Conservation (phyloP, 2,113 vertebrate genomes). For the Platysteira castanea region DNA sequence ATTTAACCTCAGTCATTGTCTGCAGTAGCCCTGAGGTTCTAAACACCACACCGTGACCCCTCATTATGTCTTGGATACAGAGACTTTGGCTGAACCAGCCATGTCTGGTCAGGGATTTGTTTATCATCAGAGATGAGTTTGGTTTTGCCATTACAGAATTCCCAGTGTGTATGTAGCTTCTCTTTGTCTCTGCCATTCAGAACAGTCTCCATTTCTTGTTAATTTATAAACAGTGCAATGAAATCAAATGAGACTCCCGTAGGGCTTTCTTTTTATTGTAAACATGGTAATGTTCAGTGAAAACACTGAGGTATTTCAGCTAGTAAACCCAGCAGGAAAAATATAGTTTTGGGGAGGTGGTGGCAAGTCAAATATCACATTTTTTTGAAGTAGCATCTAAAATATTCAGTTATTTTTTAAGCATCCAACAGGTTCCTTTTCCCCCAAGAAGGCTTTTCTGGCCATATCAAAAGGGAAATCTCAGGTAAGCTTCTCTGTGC, state of each 20-base stretch:
- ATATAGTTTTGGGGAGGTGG: not conserved
- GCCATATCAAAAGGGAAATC: not conserved
- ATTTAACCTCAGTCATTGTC: not conserved
- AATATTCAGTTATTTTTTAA: not conserved
- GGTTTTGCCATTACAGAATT: not conserved
- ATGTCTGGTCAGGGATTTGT: not conserved
- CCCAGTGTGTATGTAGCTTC: not conserved
- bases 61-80: not conserved
- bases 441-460: not conserved
- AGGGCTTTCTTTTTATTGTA: slow-evolving; percentile 11
- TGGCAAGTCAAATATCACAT: not conserved
- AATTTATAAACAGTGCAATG: not conserved
- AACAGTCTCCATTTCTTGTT: slow-evolving; percentile 22
- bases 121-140: not conserved
- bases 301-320: not conserved
- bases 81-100: not conserved
- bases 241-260: not conserved
- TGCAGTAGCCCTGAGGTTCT: not conserved
- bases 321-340: not conserved
- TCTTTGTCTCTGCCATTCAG: not conserved
- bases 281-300: not conserved
- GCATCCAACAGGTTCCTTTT: not conserved
- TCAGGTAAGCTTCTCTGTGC: not conserved
- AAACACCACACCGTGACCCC: not conserved
- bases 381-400: not conserved